phyloP scores from a whole-genome alignment of 2,888 invertebrate genomes.

The Parapristionchus giblindavisi region DNA sequence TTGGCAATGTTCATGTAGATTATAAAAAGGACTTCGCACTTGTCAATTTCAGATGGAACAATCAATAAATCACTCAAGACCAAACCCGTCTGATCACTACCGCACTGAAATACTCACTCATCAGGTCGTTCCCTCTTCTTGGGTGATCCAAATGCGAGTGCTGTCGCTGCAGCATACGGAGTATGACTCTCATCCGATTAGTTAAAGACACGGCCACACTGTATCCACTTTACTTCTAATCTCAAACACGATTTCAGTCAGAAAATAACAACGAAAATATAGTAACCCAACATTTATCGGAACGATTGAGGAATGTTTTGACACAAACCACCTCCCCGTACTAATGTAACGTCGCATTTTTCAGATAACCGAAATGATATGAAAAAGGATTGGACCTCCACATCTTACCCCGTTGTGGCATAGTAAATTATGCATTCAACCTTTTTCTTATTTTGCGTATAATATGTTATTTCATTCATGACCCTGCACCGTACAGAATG shows the following conservation, averaged over 20 bases:
- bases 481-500: too few relatives aligned
- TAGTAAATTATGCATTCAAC: too few relatives aligned
- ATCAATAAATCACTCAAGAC: too few relatives aligned
- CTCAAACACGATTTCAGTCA: background rate
- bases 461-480: too few relatives aligned
- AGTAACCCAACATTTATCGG: background rate
- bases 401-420: background rate
- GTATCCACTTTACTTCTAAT: too few relatives aligned
- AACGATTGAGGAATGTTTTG: background rate
- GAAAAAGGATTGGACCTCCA: too few relatives aligned
- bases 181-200: constrained; percentile 9
- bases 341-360: background rate
- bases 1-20: too few relatives aligned
- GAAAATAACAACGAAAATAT: background rate
- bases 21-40: too few relatives aligned
- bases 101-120: background rate
- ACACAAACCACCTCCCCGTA: background rate
- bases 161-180: constrained; percentile 29
- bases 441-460: too few relatives aligned
- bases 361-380: too few relatives aligned
- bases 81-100: background rate
- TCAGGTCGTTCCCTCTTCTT: constrained; percentile 7
- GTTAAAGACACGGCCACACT: too few relatives aligned
- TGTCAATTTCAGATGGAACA: too few relatives aligned
- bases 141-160: constrained; percentile 23